phyloP scores from a whole-genome alignment of 1,140 invertebrate genomes.

The Brachionus manjavacas region DNA sequence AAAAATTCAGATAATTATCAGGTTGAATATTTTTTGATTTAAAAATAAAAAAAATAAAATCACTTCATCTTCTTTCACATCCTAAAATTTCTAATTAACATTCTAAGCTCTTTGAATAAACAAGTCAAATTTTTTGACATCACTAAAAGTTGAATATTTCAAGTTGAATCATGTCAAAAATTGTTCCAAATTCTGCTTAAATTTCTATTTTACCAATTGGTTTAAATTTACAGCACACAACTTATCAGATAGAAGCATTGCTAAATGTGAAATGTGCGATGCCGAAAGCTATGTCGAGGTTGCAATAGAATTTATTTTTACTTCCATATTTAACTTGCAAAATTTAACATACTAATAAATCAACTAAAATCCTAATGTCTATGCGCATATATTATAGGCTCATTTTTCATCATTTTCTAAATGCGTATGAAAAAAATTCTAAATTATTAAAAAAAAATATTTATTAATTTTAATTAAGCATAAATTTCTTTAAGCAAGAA shows the following conservation, averaged over 20 bases:
- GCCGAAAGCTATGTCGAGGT: neutral
- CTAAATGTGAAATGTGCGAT: neutral
- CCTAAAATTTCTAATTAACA: neutral
- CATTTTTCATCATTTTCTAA: neutral
- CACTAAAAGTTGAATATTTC: neutral
- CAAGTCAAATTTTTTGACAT: neutral
- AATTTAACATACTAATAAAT: neutral
- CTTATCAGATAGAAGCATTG: neutral
- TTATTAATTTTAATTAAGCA: conserved; percentile 25
- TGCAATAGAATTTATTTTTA: neutral
- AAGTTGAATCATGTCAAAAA: neutral
- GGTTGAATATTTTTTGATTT: too few relatives aligned
- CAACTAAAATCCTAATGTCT: conserved; percentile 6
- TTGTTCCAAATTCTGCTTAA: neutral
- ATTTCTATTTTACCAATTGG: neutral
- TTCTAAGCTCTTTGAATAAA: neutral
- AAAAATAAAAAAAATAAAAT: too few relatives aligned
- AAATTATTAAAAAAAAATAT: conserved; percentile 1
- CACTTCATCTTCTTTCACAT: too few relatives aligned
- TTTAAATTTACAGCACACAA: neutral
- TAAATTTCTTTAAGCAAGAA: neutral
- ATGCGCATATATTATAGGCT: conserved; percentile 24
- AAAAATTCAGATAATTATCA: too few relatives aligned
- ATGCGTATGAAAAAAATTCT: conserved; percentile 12
- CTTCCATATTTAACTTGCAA: neutral